Base-by-base conservation (phyloP, 2,113 vertebrate species). In the Alexandromys fortis region DNA sequence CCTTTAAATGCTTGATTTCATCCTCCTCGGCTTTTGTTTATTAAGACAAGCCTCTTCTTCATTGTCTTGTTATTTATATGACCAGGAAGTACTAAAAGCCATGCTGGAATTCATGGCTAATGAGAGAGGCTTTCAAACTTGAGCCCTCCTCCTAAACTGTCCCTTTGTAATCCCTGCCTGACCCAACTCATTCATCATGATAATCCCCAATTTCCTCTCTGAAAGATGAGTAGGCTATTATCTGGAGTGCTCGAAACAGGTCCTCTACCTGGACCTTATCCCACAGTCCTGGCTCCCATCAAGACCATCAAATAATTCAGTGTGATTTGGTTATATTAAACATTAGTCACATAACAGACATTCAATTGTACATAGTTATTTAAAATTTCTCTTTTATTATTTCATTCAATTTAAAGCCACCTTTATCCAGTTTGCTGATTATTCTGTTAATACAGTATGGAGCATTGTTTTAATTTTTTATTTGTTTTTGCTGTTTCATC, bases 1-100 rank as follows among this genome's bases (percentile, higher is more conserved):
- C 55, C 75, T 93, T 73, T 67, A 92, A 95, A 90, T 89, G 87
- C 70, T 79, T 76, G 65, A 14, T 75, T n/a, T 17, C 52, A 73
- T 91, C n/a, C 16, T 78, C 16, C n/a, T 26, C 16, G n/a, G 79
- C 52, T 58, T 33, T 91, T 82, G 49, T 72, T 82, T 65, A 83
- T 28, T n/a, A 83, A 68, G 78, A 55, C 38, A 70, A 93, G 61
- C 83, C 82, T 75, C 86, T 63, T 55, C 65, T 89, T 67, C 58
- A 5, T 16, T 65, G 33, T 70, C 75, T 19, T 92, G n/a, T 94
- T 95, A 63, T 90, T 92, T 85, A 88, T 30, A 75, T 75, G 55
- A 38, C 28, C 58, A 68, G 42, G 76, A 94, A 94, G 78, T 77
- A 83, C 0, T n/a, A 8, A 91, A 94, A 87, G 5, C 7, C 7